phyloP scores from a whole-genome alignment of 2,797 vertebrate species.

The Xerus rutilus region DNA sequence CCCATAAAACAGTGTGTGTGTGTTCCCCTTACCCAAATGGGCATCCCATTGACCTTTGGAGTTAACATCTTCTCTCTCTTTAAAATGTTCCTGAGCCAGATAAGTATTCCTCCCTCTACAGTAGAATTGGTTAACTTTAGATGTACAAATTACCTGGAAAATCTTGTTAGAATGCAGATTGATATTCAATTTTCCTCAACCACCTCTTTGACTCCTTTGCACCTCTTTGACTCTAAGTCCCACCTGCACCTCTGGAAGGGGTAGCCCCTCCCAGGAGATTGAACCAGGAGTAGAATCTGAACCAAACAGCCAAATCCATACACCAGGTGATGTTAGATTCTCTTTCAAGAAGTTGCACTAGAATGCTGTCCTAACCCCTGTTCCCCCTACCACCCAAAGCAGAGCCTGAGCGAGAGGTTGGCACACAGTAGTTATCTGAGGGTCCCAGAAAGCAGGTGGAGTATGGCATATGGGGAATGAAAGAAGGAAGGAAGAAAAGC shows the following conservation, averaged over 20 bases:
- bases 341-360: slow-evolving; percentile 13
- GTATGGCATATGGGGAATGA: background rate
- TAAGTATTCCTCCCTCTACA: background rate
- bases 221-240: background rate
- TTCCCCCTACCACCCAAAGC: background rate
- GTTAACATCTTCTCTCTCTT: slow-evolving; percentile 14
- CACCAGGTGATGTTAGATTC: background rate
- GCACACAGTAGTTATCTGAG: background rate
- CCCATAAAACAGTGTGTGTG: background rate
- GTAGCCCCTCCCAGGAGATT: background rate
- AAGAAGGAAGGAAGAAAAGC: background rate
- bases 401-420: background rate
- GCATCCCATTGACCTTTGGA: background rate
- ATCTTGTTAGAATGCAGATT: slow-evolving; percentile 1
- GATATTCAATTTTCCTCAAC: background rate
- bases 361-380: background rate
- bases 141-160: background rate
- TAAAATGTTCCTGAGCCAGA: slow-evolving; percentile 16
- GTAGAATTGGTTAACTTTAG: background rate
- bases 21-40: background rate
- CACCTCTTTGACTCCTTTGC: background rate
- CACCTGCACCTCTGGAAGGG: background rate
- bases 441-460: background rate
- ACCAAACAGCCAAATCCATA: slow-evolving; percentile 16
- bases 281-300: background rate